These are phyloP conservation scores for Cyanoramphus novaezelandiae DNA, from an alignment of 2,113 vertebrate genomes.

Conservation along the genomic window DNA sequence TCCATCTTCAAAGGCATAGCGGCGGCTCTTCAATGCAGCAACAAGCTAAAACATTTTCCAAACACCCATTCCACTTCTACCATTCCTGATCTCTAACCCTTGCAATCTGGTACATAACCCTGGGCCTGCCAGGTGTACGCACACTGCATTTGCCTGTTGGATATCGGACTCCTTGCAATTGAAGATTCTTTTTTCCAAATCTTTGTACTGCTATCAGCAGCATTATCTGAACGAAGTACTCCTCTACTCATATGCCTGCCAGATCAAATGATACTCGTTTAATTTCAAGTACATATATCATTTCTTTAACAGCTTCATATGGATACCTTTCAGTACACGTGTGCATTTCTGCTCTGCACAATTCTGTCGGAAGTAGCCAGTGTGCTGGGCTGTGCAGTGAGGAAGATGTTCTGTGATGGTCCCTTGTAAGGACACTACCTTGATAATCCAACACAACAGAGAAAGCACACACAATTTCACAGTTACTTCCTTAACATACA, in stretches of 20 bases:
- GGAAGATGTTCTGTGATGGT: slow-evolving; percentile 81
- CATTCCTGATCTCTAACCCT: background rate
- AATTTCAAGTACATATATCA: background rate
- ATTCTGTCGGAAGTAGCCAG: background rate
- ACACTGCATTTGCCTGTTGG: slow-evolving; percentile 48
- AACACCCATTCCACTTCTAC: background rate
- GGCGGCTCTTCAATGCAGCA: background rate
- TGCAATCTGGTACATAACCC: background rate
- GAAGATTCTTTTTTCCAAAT: background rate
- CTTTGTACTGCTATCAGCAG: background rate
- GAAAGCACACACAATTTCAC: slow-evolving; percentile 37
- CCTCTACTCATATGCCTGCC: background rate
- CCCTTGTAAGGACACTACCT: slow-evolving; percentile 69
- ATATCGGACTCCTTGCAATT: slow-evolving; percentile 15
- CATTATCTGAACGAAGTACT: background rate
- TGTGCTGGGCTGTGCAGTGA: slow-evolving; percentile 55
- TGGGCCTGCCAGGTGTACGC: background rate
- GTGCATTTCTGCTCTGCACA: slow-evolving; percentile 49
- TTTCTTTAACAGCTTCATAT: background rate
- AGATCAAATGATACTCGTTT: background rate
- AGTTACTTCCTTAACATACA: background rate
- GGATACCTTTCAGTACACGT: background rate
- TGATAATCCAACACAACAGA: slow-evolving; percentile 22
- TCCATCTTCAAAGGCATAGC: background rate
- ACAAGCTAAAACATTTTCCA: background rate